These are phyloP conservation scores for Peucedramus taeniatus DNA, from an alignment of 2,113 vertebrate genomes.

Conservation along the genomic window DNA sequence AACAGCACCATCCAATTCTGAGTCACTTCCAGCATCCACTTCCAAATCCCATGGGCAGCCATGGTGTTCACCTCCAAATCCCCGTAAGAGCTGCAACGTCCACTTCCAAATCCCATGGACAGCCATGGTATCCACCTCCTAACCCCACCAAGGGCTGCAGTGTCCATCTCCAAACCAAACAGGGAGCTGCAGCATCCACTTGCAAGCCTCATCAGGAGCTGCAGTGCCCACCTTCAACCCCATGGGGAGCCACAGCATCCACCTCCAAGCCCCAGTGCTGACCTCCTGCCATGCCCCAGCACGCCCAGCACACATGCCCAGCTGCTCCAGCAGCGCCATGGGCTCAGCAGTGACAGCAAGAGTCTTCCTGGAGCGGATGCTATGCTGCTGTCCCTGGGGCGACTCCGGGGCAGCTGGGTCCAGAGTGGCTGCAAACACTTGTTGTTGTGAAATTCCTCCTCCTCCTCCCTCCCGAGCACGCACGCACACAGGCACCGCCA, in stretches of 20 bases:
- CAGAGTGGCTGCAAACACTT: conserved; percentile 28
- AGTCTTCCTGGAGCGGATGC: not conserved
- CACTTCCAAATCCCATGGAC: not conserved
- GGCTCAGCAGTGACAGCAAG: not conserved
- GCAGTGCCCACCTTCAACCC: not conserved
- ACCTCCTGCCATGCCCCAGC: not conserved
- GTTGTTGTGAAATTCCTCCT: conserved; percentile 56
- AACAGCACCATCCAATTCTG: not conserved
- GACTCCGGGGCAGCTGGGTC: conserved; percentile 5
- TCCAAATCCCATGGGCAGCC: not conserved
- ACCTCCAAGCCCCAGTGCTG: not conserved
- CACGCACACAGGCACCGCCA: conserved; percentile 40
- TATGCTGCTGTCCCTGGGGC: not conserved
- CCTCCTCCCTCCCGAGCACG: conserved; percentile 24
- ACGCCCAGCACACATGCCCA: not conserved
- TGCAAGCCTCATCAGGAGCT: not conserved
- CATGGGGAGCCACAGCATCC: accelerated
- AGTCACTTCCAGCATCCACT: not conserved
- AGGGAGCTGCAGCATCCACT: not conserved
- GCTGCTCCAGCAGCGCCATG: not conserved
- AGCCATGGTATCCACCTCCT: not conserved
- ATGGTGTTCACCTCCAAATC: not conserved
- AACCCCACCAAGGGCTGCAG: not conserved
- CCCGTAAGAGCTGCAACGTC: not conserved
- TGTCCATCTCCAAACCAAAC: not conserved